These are phyloP conservation scores for Diplodus puntazzo DNA, from an alignment of 2,797 vertebrate species.

Conservation along the genomic window DNA sequence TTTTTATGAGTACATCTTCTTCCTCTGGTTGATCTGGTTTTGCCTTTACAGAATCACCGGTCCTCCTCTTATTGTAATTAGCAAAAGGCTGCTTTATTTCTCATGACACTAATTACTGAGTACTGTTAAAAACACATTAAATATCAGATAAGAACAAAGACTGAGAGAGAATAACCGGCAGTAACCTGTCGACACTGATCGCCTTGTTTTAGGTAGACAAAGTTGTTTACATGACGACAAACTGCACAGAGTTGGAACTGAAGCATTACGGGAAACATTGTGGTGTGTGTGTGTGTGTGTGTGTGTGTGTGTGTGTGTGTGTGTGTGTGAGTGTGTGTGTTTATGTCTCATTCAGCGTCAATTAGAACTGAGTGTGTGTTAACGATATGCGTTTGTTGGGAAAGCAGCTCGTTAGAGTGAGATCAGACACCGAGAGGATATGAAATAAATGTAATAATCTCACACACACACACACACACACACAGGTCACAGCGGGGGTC, in stretches of 20 bases:
- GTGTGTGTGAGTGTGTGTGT: not conserved
- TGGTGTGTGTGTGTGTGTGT: not conserved
- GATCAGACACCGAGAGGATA: slow-evolving; percentile 22
- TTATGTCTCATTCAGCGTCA: slow-evolving; percentile 12
- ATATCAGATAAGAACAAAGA: not conserved
- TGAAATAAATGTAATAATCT: slow-evolving; percentile 5
- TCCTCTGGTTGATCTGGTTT: no score
- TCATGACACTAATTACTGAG: no score
- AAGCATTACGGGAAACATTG: slow-evolving; percentile 4
- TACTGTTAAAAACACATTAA: no score
- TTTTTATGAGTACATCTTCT: no score
- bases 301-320: no score
- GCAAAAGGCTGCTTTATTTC: no score
- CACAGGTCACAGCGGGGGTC: slow-evolving; percentile 1
- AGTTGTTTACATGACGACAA: slow-evolving; percentile 4
- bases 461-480: not conserved
- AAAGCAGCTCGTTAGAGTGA: slow-evolving; percentile 29
- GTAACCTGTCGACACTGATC: not conserved
- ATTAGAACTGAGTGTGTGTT: slow-evolving; percentile 12
- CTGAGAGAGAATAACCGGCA: not conserved
- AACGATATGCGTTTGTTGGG: slow-evolving; percentile 29
- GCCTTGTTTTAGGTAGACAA: not conserved
- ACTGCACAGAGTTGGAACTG: not conserved
- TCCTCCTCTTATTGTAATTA: no score
- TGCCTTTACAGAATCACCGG: no score